Conservation (phyloP, 2,113 vertebrate species). For the Myodes glareolus region DNA sequence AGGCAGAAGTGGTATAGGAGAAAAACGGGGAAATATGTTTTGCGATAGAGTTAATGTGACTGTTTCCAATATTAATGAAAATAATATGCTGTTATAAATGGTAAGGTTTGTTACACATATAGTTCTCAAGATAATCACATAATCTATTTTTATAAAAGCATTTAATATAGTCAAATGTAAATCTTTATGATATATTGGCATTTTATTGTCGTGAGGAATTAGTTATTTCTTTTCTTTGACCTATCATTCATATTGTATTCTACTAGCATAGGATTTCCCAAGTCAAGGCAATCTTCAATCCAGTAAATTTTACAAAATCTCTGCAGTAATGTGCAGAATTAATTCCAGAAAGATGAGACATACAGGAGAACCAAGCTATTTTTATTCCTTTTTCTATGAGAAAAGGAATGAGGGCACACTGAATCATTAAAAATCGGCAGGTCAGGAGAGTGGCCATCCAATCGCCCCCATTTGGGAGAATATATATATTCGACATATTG, state of each 20-base stretch:
- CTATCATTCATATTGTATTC: background rate
- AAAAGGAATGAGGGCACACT: background rate
- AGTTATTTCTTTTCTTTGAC: background rate
- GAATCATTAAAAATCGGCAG: background rate
- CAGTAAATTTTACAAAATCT: background rate
- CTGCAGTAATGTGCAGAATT: background rate
- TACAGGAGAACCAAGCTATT: background rate
- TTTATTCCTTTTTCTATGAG: background rate
- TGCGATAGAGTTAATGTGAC: background rate
- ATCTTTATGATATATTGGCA: background rate
- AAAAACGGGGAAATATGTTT: background rate
- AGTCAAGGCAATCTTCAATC: background rate
- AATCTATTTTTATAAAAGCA: background rate
- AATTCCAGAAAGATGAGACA: background rate
- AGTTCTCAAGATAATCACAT: background rate
- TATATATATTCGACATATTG: background rate
- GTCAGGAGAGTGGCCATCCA: background rate
- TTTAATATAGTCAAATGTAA: background rate
- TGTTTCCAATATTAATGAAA: slow-evolving; percentile 13
- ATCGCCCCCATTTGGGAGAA: background rate
- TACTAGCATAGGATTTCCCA: background rate
- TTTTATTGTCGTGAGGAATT: background rate
- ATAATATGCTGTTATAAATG: background rate
- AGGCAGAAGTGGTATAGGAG: rapidly evolving
- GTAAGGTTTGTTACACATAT: background rate